Evolutionary conservation across 2,797 vertebrate species (phyloP), one percentile per base, ranked within the genome.

Genomic region (Acrocephalus scirpaceus): DNA sequence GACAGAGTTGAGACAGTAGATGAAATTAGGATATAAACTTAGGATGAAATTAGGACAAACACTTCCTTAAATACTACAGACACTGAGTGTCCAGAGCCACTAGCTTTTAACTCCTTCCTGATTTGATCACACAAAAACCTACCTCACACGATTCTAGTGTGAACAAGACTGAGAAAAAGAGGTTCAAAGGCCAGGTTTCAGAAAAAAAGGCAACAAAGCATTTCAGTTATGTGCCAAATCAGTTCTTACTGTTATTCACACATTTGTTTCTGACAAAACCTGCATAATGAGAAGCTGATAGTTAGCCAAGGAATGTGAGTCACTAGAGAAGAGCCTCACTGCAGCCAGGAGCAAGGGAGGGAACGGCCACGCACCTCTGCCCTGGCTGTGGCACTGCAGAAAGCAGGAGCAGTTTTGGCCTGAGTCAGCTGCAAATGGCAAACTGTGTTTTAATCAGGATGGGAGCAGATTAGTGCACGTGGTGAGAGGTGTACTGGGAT

Each of bases 371-470:
- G 20, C 67, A 73, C 36, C 85, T 48, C 69, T 83, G 83, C 66
- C 81, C 83, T 47, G 70, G 22, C 88, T 88, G 82, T 40, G 72
- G 58, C 66, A 65, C 70, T 38, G 42, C 16, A 58, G 32, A 86
- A 95, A 91, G 50, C 87, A 83, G 21, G 23, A 57, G 87, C 91
- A 75, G 74, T 97, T 93, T 95, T 95, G 93, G 90, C 92, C 84
- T 74, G 54, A 94, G 87, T 70, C 85, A 92, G 87, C 64, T 95
- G 94, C 88, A 95, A 89, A 48, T 96, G 72, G 80, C 95, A 89
- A 79, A 60, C 57, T 50, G n/a, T 38, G 53, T 89, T 72, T 88
- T 53, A 62, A 74, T 71, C 34, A 87, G 78, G 89, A 92, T 61
- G 88, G 64, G 71, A 74, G 56, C 62, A 78, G 73, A 51, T 50